Evolutionary conservation across 2,888 invertebrate genomes (phyloP).

Genomic region (Gymnocheta viridis): DNA sequence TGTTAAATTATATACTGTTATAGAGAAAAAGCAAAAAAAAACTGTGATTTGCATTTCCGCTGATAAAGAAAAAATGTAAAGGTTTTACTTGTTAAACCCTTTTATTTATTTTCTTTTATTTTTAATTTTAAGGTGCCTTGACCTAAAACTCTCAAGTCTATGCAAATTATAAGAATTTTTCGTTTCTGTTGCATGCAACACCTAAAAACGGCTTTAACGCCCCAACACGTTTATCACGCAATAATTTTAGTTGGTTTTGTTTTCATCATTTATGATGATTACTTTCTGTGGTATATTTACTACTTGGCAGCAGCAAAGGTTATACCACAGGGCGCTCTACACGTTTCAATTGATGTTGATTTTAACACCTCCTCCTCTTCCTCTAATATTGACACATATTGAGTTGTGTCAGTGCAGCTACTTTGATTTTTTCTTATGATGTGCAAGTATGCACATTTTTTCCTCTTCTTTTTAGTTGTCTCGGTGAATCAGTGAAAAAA

Average conservation of each 20-base stretch:
- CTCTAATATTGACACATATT: conserved; percentile 70
- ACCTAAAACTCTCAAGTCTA: conserved; percentile 58
- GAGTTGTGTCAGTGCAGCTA: conserved; percentile 39
- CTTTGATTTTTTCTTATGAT: conserved; percentile 44
- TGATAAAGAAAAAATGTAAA: conserved; percentile 25
- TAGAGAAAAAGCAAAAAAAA: not conserved
- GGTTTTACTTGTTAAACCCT: conserved; percentile 25
- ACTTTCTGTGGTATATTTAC: conserved; percentile 48
- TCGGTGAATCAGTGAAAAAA: conserved; percentile 53
- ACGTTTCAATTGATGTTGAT: conserved; percentile 71
- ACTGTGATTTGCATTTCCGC: conserved; percentile 58
- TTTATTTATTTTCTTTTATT: conserved; percentile 16
- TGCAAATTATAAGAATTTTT: conserved; percentile 59
- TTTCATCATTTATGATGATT: conserved; percentile 50
- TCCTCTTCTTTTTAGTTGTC: not conserved
- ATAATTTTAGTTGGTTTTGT: conserved; percentile 62
- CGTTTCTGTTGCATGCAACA: conserved; percentile 30
- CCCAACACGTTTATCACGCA: conserved; percentile 69
- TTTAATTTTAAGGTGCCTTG: conserved; percentile 48
- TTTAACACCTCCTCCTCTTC: conserved; percentile 68
- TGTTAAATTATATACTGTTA: conserved; percentile 28
- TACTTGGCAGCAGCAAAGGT: conserved; percentile 41
- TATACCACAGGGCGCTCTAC: conserved; percentile 64
- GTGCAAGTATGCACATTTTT: conserved; percentile 20
- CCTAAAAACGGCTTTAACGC: conserved; percentile 45